Percentiles rank a stretch among this genome's conserved stretches.
These are phyloP conservation scores for Otolemur garnettii DNA, from an alignment of 2,113 vertebrate species.

Conservation along the genomic window DNA sequence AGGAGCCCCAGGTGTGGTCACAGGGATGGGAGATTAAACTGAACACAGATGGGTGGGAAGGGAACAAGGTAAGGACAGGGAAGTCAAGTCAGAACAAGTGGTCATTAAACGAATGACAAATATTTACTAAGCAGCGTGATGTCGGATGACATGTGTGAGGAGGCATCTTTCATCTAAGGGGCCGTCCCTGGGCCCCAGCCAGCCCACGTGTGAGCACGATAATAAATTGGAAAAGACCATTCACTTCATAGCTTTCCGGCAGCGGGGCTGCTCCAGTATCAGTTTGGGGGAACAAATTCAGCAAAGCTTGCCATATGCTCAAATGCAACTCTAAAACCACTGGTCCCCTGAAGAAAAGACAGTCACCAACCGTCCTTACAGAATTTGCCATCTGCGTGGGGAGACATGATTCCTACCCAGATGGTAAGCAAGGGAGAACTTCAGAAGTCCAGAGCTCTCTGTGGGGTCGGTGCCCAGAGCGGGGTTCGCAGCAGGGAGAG, in stretches of 20 bases:
- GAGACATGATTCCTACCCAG: background rate
- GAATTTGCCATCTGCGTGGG: background rate
- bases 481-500: background rate
- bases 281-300: background rate
- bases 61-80: conserved; percentile 66
- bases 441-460: background rate
- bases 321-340: background rate
- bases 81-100: conserved; percentile 71
- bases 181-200: background rate
- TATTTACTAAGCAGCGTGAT: conserved; percentile 66
- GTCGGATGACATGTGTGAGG: background rate
- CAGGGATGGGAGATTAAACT: background rate
- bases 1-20: background rate
- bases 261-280: background rate
- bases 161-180: background rate
- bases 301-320: background rate
- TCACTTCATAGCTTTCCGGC: background rate
- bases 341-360: background rate
- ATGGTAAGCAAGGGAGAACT: background rate
- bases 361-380: background rate
- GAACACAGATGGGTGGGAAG: conserved; percentile 19
- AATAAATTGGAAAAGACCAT: background rate
- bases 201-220: background rate
- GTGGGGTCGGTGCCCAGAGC: background rate
- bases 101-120: conserved; percentile 59